Percentiles rank a stretch among this genome's conserved stretches.
These are phyloP conservation scores for Psittacus erithacus DNA, from an alignment of 2,113 vertebrate species.

Conservation along the genomic window DNA sequence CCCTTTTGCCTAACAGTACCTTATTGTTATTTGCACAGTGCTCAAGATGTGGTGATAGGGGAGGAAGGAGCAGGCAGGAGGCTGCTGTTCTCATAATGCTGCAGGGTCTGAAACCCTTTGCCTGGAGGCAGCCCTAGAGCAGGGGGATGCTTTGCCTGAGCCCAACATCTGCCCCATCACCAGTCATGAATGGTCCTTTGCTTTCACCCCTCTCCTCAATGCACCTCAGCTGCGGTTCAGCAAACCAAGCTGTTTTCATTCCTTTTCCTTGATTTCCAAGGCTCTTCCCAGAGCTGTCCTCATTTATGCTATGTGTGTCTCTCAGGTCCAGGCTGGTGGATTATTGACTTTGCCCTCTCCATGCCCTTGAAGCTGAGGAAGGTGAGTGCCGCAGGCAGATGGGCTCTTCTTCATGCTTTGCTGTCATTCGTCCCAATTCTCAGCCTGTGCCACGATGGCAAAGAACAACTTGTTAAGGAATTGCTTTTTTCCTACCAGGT, in stretches of 20 bases:
- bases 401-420: neutral
- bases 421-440: neutral
- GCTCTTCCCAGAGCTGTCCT: neutral
- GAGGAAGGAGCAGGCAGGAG: neutral
- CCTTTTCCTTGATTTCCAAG: neutral
- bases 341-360: neutral
- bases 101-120: neutral
- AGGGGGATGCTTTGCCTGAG: neutral
- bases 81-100: neutral
- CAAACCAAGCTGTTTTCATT: neutral
- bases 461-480: slow-evolving; percentile 22
- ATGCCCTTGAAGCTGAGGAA: neutral
- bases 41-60: neutral
- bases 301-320: neutral
- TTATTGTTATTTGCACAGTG: neutral
- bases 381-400: neutral
- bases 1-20: slow-evolving; percentile 38
- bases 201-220: neutral
- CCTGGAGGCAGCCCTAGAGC: neutral
- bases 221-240: neutral
- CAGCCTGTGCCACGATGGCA: neutral
- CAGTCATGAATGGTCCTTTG: fast-evolving
- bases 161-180: neutral
- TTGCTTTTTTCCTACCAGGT: neutral
- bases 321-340: neutral